Conservation (phyloP, 2,113 vertebrate genomes). For the Pelecanoides urinatrix region DNA sequence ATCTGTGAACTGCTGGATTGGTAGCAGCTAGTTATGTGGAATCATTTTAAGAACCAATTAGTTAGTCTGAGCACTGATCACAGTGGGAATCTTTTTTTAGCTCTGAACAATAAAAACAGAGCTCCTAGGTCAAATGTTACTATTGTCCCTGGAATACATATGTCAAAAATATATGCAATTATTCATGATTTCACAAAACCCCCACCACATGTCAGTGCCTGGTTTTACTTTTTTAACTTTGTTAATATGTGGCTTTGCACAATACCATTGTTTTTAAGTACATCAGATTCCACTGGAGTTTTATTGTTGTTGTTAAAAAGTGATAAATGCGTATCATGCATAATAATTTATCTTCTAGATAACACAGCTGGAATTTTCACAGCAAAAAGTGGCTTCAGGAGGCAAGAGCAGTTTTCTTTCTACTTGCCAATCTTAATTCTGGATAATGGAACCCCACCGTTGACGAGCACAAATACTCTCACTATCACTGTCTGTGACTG, state of each 20-base stretch:
- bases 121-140: neutral
- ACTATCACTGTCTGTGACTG: constrained; percentile 87
- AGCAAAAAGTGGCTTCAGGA: constrained; percentile 80
- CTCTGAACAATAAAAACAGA: neutral
- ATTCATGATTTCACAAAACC: neutral
- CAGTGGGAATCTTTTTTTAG: neutral
- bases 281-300: neutral
- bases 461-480: constrained; percentile 88
- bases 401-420: constrained; percentile 77
- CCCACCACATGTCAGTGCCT: neutral
- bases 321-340: neutral
- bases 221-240: neutral
- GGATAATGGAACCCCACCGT: constrained; percentile 84
- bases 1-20: neutral
- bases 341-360: constrained; percentile 76
- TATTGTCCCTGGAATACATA: neutral
- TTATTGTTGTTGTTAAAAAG: neutral
- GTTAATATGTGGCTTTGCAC: neutral
- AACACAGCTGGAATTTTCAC: constrained; percentile 89
- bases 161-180: neutral
- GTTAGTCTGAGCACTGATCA: neutral
- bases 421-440: constrained; percentile 82
- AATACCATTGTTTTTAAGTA: neutral
- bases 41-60: neutral
- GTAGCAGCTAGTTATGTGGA: neutral